Base-by-base conservation (phyloP, 2,888 invertebrate species). In the Drosophila algonquin region DNA sequence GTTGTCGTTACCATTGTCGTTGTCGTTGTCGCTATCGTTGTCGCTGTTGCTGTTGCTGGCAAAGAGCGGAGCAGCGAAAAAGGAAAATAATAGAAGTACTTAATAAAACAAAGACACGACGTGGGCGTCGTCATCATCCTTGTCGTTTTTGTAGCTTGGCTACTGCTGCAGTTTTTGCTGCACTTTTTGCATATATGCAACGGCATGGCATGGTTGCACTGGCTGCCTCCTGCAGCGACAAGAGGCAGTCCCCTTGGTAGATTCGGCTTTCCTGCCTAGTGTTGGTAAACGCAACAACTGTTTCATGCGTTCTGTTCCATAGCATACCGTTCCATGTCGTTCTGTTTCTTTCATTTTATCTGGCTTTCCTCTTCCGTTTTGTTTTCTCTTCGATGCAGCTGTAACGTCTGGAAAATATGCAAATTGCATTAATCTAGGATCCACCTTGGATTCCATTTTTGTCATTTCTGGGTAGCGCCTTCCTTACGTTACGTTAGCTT, bases 61-160 rank as follows among this genome's bases (percentile, higher is more conserved):
- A 16, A 59, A 16, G 30, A 32, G 16, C 47, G 44, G 7, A 53
- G 50, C 53, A 60, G 46, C 47, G 50, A 58, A 53, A 63, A 40
- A 56, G 46, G 54, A 50, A 80, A 77, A 69, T 73, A 81, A 57
- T 59, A 79, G 74, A 73, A 80, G 86, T 85, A 79, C 86, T 83
- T 82, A 88, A 88, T 80, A 80, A 80, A 86, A 88, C 88, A 88
- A 86, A 83, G 87, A 80, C 76, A 80, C 64, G 55, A 55, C 57
- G 86, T 77, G 72, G 88, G 77, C 73, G 74, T 47, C 67, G 44
- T 65, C 64, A 44, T 48, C 48, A 44, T 53, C 27, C 48, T 48
- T 40, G 30, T 45, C 46, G 62, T 40, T 12, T 3, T 53, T 35
- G 14, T 53, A 12, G 32, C 45, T 52, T 21, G 21, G 12, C 47